Conservation (phyloP, 2,797 vertebrate genomes). For the Eupleurogrammus muticus region DNA sequence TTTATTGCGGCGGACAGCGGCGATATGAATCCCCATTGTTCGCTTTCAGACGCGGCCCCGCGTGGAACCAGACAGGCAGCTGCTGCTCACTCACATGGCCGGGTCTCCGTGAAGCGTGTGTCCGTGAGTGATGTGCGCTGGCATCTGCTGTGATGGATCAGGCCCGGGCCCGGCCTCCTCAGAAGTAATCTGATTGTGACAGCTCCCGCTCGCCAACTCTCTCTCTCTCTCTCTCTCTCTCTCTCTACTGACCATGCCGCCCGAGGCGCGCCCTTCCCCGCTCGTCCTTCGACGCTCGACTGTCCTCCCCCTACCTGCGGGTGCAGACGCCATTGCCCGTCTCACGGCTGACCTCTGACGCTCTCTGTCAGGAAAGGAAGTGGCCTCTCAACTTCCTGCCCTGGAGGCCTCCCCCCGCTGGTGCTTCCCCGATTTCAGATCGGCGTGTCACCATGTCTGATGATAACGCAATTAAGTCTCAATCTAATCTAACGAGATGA, state of each 20-base stretch:
- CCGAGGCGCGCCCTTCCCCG: constrained; percentile 37
- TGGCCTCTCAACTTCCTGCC: not conserved
- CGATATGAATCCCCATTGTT: not conserved
- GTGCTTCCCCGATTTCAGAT: not conserved
- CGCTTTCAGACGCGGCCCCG: not conserved
- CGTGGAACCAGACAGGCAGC: constrained; percentile 20
- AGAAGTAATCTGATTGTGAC: constrained; percentile 46
- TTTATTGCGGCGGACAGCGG: too few species aligned
- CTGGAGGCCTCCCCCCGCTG: not conserved
- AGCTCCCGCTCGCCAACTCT: constrained; percentile 1
- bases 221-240: constrained; percentile 19
- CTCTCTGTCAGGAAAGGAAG: constrained; percentile 4
- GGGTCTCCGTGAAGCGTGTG: constrained; percentile 26
- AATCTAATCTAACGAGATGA: constrained; percentile 15
- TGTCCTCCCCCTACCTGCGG: constrained; percentile 23
- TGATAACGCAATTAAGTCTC: constrained; percentile 10
- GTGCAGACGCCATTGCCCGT: constrained; percentile 13
- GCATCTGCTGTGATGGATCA: constrained; percentile 44
- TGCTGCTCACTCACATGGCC: constrained; percentile 39
- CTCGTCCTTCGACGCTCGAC: constrained; percentile 21
- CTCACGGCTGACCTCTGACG: constrained; percentile 42
- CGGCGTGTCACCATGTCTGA: not conserved
- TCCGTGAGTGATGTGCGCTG: constrained; percentile 37
- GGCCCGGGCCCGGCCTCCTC: constrained; percentile 27
- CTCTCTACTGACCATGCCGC: constrained; percentile 22